These are phyloP conservation scores for Drosophila mercatorum DNA, from an alignment of 2,888 invertebrate genomes.

Conservation along the genomic window DNA sequence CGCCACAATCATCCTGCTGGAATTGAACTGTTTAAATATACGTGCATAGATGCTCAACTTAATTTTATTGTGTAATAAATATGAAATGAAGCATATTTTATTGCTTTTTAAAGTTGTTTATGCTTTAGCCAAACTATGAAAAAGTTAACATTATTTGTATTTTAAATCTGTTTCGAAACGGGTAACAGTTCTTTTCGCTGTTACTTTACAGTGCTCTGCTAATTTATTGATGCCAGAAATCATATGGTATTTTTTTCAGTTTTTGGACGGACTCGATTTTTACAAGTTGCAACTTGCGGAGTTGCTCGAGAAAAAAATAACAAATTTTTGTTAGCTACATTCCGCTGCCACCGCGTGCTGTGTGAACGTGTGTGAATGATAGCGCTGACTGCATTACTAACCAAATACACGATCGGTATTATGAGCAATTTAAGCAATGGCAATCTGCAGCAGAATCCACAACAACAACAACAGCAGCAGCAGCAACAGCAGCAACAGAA, in stretches of 20 bases:
- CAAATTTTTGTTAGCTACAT: constrained; percentile 36
- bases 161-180: background rate
- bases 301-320: constrained; percentile 25
- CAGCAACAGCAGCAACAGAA: constrained; percentile 51
- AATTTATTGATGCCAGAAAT: constrained; percentile 24
- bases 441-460: constrained; percentile 65
- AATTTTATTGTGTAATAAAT: background rate
- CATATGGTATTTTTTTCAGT: constrained; percentile 35
- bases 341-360: constrained; percentile 53
- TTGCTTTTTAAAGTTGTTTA: no score
- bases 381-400: constrained; percentile 84
- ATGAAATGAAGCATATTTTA: background rate
- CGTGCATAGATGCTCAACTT: background rate
- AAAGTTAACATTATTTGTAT: background rate
- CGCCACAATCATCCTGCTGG: background rate
- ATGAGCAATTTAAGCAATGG: constrained; percentile 83
- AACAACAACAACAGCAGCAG: constrained; percentile 46
- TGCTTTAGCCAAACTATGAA: background rate
- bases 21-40: background rate
- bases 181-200: background rate
- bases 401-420: constrained; percentile 83
- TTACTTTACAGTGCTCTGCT: constrained; percentile 22
- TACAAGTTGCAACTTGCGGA: constrained; percentile 38
- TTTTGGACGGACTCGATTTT: constrained; percentile 34
- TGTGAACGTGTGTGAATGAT: constrained; percentile 81